These are phyloP conservation scores for Notothenia coriiceps DNA, from an alignment of 2,113 vertebrate species.

Conservation along the genomic window DNA sequence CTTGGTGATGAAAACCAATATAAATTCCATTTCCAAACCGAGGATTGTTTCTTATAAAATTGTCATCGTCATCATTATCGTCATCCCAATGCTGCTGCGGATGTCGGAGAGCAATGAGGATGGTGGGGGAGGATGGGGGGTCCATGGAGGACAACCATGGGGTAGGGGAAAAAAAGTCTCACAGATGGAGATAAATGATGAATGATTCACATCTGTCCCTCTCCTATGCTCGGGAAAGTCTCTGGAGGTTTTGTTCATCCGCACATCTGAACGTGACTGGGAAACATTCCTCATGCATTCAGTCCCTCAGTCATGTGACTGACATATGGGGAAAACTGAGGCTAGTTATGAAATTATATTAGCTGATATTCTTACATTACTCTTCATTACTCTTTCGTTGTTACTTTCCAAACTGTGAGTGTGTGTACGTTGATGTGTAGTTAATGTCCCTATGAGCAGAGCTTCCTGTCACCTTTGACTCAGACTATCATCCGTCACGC, in stretches of 20 bases:
- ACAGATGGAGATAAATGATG: slow-evolving; percentile 76
- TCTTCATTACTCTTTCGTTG: neutral
- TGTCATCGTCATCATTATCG: slow-evolving; percentile 12
- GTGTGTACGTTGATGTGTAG: neutral
- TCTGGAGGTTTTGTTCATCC: slow-evolving; percentile 43
- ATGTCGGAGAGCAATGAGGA: slow-evolving; percentile 34
- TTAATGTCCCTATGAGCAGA: neutral
- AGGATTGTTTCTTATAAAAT: neutral
- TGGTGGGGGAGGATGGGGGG: slow-evolving; percentile 1
- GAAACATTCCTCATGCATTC: slow-evolving; percentile 10
- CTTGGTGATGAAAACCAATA: neutral
- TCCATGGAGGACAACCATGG: slow-evolving; percentile 20
- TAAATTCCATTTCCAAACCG: neutral
- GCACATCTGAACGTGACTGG: slow-evolving; percentile 22
- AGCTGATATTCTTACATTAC: neutral
- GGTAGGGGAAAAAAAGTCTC: slow-evolving; percentile 28
- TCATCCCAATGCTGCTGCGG: slow-evolving; percentile 15
- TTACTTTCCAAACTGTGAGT: neutral
- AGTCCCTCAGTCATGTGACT: slow-evolving; percentile 10
- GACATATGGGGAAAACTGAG: neutral
- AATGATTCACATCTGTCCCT: slow-evolving; percentile 75
- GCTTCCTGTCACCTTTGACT: neutral
- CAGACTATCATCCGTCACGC: neutral
- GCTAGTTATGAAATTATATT: neutral
- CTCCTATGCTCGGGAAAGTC: slow-evolving; percentile 32